Base-by-base conservation (phyloP, 2,888 invertebrate species). In the Acanthosoma haemorrhoidale region DNA sequence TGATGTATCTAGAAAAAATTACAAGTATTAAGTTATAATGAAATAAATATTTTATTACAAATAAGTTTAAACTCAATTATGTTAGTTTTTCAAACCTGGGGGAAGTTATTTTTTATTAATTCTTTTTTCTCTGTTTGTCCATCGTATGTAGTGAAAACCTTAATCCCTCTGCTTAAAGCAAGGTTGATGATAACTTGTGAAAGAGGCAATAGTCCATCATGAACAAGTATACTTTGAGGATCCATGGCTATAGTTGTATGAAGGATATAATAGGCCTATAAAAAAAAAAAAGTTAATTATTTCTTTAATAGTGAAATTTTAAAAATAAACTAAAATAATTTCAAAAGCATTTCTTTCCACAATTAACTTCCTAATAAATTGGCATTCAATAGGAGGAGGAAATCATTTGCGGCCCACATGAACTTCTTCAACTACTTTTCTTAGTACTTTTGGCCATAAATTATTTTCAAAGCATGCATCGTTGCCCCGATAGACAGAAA, bases 131-230 rank as follows among this genome's bases (percentile, higher is more conserved):
- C 29, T 0, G 3, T 13, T 32, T 39, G 16, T 16, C 63, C 63
- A 25, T 61, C 38, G 36, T 61, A 61, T 36, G 61, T 38, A 34
- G 61, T 61, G 21, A 36, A 61, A 68, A 39, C 38, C 57, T 43
- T 18, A 34, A 16, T 31, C 2, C 43, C 25, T 67, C 57, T 4
- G 3, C 18, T 57, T 4, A 57, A 6, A 2, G 68, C 57, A 38
- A 69, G 16, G 16, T 68, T 36, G 39, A 69, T 71, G 70, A 85
- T 84, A 8, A 86, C 86, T 79, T 86, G 86, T 6, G 86, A 85
- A 2, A 84, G 82, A 32, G 83, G 83, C 21, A 83, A 83, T 75
- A 82, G 81, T 8, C 83, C 85, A 39, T 83, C 81, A 75, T 84
- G 84, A 43, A 85, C 81, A 13, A 85, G 79, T 3, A 85, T 81